phyloP scores from a whole-genome alignment of 2,113 vertebrate genomes.

The Anolis sagrei region DNA sequence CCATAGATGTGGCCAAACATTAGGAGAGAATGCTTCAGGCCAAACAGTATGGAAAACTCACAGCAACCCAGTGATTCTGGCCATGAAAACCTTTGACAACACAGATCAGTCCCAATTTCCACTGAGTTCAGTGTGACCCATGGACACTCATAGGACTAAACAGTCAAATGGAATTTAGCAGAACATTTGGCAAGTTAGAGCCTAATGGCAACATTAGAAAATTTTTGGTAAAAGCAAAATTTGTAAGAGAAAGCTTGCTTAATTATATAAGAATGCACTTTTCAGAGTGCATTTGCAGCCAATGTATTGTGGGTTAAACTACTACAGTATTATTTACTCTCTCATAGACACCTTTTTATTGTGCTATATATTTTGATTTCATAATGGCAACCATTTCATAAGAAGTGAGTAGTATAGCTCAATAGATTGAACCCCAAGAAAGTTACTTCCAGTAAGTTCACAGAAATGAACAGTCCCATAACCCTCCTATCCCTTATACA shows the following conservation, averaged over 20 bases:
- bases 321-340: background rate
- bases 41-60: too few species aligned
- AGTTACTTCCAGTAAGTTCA: background rate
- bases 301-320: conserved; percentile 39
- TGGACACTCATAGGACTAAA: background rate
- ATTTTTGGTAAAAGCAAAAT: background rate
- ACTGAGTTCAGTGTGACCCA: background rate
- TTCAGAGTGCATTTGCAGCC: conserved; percentile 43
- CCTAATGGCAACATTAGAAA: background rate
- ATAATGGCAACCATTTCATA: background rate
- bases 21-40: too few species aligned
- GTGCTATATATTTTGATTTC: conserved; percentile 5
- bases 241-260: background rate
- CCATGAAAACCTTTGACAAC: too few species aligned
- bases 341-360: conserved; percentile 31
- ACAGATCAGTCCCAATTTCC: conserved; percentile 23
- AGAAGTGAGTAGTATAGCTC: background rate
- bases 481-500: background rate
- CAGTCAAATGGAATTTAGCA: background rate
- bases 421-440: background rate
- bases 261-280: conserved; percentile 36
- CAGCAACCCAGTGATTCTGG: too few species aligned
- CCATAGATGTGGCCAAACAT: too few species aligned
- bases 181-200: background rate
- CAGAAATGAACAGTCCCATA: background rate